Conservation (phyloP, 1,140 invertebrate genomes). For the Drosophila busckii region DNA sequence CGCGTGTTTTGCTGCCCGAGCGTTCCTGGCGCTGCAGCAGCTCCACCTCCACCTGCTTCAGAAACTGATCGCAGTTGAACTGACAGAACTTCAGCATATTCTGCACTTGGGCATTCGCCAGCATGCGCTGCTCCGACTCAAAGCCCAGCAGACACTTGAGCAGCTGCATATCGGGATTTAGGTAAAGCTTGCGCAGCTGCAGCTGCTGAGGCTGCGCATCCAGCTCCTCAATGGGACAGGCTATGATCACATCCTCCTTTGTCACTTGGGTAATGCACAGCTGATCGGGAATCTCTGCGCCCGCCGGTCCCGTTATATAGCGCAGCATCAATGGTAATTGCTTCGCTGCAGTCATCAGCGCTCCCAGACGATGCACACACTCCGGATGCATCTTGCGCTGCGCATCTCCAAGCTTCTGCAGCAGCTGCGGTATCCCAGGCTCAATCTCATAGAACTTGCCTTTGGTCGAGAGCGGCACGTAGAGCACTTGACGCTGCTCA, state of each 20-base stretch:
- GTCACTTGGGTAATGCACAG: slow-evolving; percentile 63
- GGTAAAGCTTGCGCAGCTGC: slow-evolving; percentile 77
- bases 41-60: slow-evolving; percentile 75
- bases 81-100: slow-evolving; percentile 83
- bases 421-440: slow-evolving; percentile 66
- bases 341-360: slow-evolving; percentile 53
- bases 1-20: slow-evolving; percentile 79
- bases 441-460: slow-evolving; percentile 78
- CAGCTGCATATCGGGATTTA: slow-evolving; percentile 80
- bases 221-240: slow-evolving; percentile 72
- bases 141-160: slow-evolving; percentile 81
- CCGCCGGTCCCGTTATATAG: slow-evolving; percentile 64
- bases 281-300: slow-evolving; percentile 64
- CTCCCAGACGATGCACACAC: slow-evolving; percentile 73
- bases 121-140: slow-evolving; percentile 82
- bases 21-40: slow-evolving; percentile 78
- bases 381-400: slow-evolving; percentile 75
- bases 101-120: slow-evolving; percentile 82
- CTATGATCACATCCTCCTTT: slow-evolving; percentile 72
- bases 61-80: slow-evolving; percentile 80
- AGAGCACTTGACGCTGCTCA: slow-evolving; percentile 74
- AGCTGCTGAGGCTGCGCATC: slow-evolving; percentile 50
- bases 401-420: slow-evolving; percentile 60
- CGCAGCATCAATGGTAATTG: slow-evolving; percentile 64
- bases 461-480: slow-evolving; percentile 73